Percentiles rank a stretch among this genome's conserved stretches.
Evolutionary conservation across 2,113 vertebrate genomes (phyloP).

Genomic region (Peromyscus polionotus): DNA sequence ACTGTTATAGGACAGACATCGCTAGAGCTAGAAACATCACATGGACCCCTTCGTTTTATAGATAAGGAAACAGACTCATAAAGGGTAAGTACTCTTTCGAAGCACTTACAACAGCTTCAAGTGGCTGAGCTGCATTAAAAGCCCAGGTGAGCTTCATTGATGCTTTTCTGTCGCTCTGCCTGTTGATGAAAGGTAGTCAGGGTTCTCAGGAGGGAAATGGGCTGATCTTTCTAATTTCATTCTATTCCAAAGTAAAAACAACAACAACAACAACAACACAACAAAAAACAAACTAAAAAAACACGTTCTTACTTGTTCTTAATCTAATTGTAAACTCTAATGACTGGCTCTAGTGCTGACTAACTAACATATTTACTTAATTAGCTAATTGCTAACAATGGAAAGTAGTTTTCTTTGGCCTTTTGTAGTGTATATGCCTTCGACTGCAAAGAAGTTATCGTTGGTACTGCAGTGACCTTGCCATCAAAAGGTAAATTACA

Average conservation of each 20-base stretch:
- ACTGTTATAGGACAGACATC: background rate
- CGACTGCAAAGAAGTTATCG: background rate
- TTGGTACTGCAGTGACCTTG: background rate
- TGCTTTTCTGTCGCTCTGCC: too few relatives aligned
- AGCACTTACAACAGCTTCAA: background rate
- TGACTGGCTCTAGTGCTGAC: slow-evolving; percentile 61
- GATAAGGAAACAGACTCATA: background rate
- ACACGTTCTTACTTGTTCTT: slow-evolving; percentile 57
- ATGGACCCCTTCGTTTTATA: background rate
- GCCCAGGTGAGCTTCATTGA: too few relatives aligned
- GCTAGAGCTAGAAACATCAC: background rate
- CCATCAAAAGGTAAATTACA: slow-evolving; percentile 35
- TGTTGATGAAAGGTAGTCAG: background rate
- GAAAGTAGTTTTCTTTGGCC: slow-evolving; percentile 66
- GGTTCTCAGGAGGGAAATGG: background rate
- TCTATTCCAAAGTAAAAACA: slow-evolving; percentile 45
- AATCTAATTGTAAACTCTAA: slow-evolving; percentile 65
- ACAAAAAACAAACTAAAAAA: background rate
- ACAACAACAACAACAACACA: background rate
- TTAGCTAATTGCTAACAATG: slow-evolving; percentile 66
- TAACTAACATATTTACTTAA: slow-evolving; percentile 66
- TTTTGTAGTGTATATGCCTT: slow-evolving; percentile 53
- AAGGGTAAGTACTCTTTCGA: background rate
- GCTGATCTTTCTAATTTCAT: slow-evolving; percentile 54
- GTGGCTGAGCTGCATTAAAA: background rate